Base-by-base conservation (phyloP, 2,888 invertebrate species). In the Alviniconcha strummeri region DNA sequence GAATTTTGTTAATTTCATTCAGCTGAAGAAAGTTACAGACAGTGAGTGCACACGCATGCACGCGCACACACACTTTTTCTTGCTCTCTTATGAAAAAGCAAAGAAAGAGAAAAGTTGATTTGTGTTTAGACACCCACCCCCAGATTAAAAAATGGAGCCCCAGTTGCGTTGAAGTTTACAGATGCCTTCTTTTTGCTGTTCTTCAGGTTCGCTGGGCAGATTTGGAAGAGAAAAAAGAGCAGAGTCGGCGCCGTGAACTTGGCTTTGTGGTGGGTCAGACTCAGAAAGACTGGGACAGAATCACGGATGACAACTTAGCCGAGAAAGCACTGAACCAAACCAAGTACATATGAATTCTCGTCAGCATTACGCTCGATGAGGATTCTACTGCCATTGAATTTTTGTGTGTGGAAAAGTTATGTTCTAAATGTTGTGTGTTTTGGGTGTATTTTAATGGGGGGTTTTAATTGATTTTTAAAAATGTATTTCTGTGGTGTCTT, bases 261-360 rank as follows among this genome's bases (percentile, higher is more conserved):
- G 99, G 99, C 54, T 99, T 99, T 94, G 98, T 99, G 81, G 98
- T 99, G 85, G 98, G 99, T 0, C 98, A 98, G 92, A 98, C 98
- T 0, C 98, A 98, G 92, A 98, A 98, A 1, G 97, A 99, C 93
- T 99, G 98, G 99, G 96, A 96, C 87, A 95, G 98, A 88, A 98
- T 98, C 96, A 97, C 97, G 94, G 93, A 93, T 84, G 98, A 98
- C 94, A 97, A 97, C 4, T 96, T 96, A 94, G 98, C 98, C 6
- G 96, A 96, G 91, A 96, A 96, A 90, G 98, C 98, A 17, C 96
- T 99, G 80, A 98, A 98, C 84, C 96, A 97, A 94, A 98, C 98
- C 88, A 98, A 98, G 95, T 98, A 97, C 86, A 88, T 91, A 80
- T 91, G 88, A 85, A 55, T 15, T 5, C 13, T 11, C 11, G 52